Conservation (phyloP, 1,140 invertebrate genomes). For the Plectrocnemia conspersa region DNA sequence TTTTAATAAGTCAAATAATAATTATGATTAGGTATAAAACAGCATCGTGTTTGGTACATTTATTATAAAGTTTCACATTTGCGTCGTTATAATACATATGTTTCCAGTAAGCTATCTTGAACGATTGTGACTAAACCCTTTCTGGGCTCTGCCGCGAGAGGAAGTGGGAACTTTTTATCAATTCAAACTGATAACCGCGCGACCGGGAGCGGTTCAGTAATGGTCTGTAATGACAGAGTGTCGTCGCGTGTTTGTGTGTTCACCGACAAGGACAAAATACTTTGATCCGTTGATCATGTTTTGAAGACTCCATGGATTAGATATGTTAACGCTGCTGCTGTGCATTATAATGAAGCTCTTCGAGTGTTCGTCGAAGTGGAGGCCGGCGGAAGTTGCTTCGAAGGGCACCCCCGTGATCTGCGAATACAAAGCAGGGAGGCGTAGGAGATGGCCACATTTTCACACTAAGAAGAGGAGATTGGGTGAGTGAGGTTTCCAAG, state of each 20-base stretch:
- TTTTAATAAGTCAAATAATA: no score
- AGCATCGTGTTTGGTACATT: no score
- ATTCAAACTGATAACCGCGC: constrained; percentile 8
- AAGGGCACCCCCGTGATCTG: constrained; percentile 16
- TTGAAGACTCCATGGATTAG: constrained; percentile 1
- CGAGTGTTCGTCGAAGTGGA: constrained; percentile 29
- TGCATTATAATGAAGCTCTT: constrained; percentile 33
- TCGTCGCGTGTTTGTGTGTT: neutral
- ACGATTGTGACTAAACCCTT: no score
- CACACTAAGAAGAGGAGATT: neutral
- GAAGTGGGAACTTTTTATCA: constrained; percentile 16
- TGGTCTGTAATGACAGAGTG: neutral
- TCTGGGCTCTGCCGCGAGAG: no score
- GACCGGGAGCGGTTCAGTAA: constrained; percentile 10
- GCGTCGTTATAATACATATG: no score
- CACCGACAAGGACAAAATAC: neutral
- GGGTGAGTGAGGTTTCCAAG: no score
- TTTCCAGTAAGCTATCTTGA: no score
- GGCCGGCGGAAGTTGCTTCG: neutral
- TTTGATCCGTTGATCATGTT: neutral
- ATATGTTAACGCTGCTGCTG: constrained; percentile 31
- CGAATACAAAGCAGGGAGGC: constrained; percentile 25
- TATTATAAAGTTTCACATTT: no score
- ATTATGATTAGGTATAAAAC: no score
- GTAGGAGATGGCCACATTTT: constrained; percentile 12